Evolutionary conservation across 2,113 vertebrate species (phyloP), one percentile per base, ranked within the genome.

Genomic region (Rhea americana): DNA sequence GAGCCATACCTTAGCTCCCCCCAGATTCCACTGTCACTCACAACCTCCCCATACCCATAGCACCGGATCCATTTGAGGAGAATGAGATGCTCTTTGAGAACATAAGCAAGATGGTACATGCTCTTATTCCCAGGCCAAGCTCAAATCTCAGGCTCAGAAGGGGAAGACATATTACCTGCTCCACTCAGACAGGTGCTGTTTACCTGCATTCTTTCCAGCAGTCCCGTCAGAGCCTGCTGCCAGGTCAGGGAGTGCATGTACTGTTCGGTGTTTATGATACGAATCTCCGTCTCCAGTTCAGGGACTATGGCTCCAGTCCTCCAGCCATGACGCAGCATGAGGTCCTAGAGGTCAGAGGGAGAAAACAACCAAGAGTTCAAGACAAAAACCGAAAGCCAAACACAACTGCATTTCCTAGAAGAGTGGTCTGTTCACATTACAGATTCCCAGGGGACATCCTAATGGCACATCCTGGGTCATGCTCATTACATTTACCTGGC

Each of bases 191-290:
- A 56, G 58, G 48, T 56, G 78, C 82, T 71, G 59, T 72, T 81
- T 67, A 98, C 98, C 98, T 98, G 98, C 98, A 98, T 98, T 83
- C 98, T 97, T 89, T 98, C 98, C 25, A 98, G 93, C 80, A 98
- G 97, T 53, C 98, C 98, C 0, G 98, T 98, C 63, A 98, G 97
- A 5, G 98, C 98, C 95, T 98, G 98, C 91, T 98, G 98, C 98
- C 98, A 98, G 22, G 98, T 98, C 96, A 98, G 95, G 9, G 98
- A 98, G 95, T 98, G 97, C 98, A 98, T 98, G 92, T 98, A 98
- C 93, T 98, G 98, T 91, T 98, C 98, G 0, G 98, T 98, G 96
- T 98, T 98, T 94, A 98, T 98, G 92, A 98, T 98, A 70, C 96
- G 97, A 89, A 98, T 98, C 97, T 98, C 98, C 0, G 96, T 97